Base-by-base conservation (phyloP, 2,113 vertebrate genomes). In the Fregetta grallaria region DNA sequence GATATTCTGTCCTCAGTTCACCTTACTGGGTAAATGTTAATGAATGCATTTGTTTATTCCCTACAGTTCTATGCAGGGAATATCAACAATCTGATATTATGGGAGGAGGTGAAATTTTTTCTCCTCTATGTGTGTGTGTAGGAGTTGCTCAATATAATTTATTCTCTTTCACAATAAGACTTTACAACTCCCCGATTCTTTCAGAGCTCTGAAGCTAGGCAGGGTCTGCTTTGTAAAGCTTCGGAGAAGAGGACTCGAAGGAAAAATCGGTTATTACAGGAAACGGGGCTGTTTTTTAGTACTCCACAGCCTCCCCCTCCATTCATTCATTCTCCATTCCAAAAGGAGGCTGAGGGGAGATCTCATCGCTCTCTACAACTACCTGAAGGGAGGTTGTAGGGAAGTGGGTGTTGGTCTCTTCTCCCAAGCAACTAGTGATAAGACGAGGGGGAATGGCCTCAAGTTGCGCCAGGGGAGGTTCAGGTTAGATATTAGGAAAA, bases 1-100 rank as follows among this genome's bases (percentile, higher is more conserved):
- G 89, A 96, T 94, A 95, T 90, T 97, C 92, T 97, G 95, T 97
- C 97, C 97, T 97, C 96, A 97, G 83, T 97, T 98, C 96, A 98
- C 97, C 96, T 96, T 96, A 85, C 89, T 68, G 96, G 71, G 94
- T 95, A 95, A 97, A 93, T 93, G 95, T 94, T 97, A 97, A 98
- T 93, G 95, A 96, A 96, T 95, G 85, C 95, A 59, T 96, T 92
- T 95, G 96, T 97, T 97, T 96, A 96, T 97, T 97, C 95, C 86
- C 85, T 76, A 91, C 63, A 88, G 87, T 92, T 94, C 92, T 90
- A 82, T 73, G 74, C 42, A 78, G 55, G 50, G 94, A 96, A 96
- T 97, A 96, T 93, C 95, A 95, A 96, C 97, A 96, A 96, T 95
- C 94, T 92, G 94, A 96, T 96, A 95, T 93, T 95, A 97, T 90